Base-by-base conservation (phyloP, 1,140 invertebrate genomes). In the Diplogasteroides magnus region DNA sequence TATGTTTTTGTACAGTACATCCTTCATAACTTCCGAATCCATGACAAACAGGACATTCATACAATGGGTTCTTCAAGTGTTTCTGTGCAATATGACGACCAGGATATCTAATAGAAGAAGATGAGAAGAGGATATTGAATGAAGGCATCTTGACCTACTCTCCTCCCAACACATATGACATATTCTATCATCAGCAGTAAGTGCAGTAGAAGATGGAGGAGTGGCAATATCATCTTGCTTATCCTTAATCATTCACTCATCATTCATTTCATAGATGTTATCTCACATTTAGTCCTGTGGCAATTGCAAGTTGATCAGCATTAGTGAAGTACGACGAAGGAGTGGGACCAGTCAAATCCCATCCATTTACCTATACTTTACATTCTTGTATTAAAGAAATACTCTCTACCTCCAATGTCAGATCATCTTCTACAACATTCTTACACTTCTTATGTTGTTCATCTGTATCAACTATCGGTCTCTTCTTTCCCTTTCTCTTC, bases 81-180 rank as follows among this genome's bases (percentile, higher is more conserved):
- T 78, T 79, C 68, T 81, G 78, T 31, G 78, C 78, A 62, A 78
- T 80, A 56, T 78, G 77, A 29, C 77, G 61, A 28, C 77, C 77
- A 61, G 77, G 77, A 66, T 78, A 78, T 55, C 77, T 77, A 23
- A 72, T 80, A 19, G 77, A 75, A 37, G 23, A 60, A 26, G 78
- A 77, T 61, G 69, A 71, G 29, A 2, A 78, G 63, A 31, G 0
- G 31, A 57, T 23, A 63, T 48, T 27, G 1, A 60, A 14, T 58
- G 28, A 26, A 13, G 19, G 59, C 3, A 28, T 28, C 13, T 19
- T 60, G 13, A 60, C 59, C 64, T n/a, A 25, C 64, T 65, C 37
- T 65, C 64, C 48, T 65, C 64, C 64, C 64, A 65, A 31, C 64
- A 65, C 64, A 65, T 23, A 56, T 65, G 31, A 56, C 64, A 65